Base-by-base conservation (phyloP, 2,888 invertebrate genomes). In the Carcina quercana region DNA sequence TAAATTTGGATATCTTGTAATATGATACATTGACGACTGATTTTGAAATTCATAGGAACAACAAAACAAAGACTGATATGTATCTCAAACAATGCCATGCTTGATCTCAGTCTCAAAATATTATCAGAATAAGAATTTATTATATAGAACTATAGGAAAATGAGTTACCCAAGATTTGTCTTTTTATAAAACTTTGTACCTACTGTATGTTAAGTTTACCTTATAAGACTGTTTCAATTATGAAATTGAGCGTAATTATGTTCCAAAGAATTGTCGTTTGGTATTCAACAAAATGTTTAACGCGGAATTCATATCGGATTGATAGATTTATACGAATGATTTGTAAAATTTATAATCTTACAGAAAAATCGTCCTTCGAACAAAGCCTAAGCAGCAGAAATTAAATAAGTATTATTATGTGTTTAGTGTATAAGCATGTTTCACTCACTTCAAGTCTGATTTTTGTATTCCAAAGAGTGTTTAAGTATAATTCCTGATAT, bases 391-490 rank as follows among this genome's bases (percentile, higher is more conserved):
- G n/a, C n/a, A n/a, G n/a, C n/a, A n/a, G n/a, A n/a, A n/a, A n/a
- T n/a, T n/a, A n/a, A n/a, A n/a, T 42, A 34, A 38, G 34, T 28
- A 26, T 43, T 25, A 11, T 10, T 26, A 35, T 25, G 24, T 30
- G 30, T 32, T 34, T 25, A 25, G 8, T 41, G 12, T 52, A 35
- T 43, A 44, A 44, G 30, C 38, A 40, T 37, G 42, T 45, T 51
- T 50, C 40, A 56, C 51, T 34, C 25, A 37, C 36, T 32, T 47
- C 40, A 25, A 43, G 45, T 50, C 45, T 50, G 44, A 47, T 33
- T 33, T 5, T 34, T 42, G n/a, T 45, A 50, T 51, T 58, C 62
- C 62, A 60, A 64, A 64, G 60, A 62, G 42, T 53, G 47, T 47
- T 47, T 48, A 50, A 49, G 43, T 53, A 43, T 45, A 47, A 43